These are phyloP conservation scores for Brachionus rotundiformis DNA, from an alignment of 1,140 invertebrate species.

Conservation along the genomic window DNA sequence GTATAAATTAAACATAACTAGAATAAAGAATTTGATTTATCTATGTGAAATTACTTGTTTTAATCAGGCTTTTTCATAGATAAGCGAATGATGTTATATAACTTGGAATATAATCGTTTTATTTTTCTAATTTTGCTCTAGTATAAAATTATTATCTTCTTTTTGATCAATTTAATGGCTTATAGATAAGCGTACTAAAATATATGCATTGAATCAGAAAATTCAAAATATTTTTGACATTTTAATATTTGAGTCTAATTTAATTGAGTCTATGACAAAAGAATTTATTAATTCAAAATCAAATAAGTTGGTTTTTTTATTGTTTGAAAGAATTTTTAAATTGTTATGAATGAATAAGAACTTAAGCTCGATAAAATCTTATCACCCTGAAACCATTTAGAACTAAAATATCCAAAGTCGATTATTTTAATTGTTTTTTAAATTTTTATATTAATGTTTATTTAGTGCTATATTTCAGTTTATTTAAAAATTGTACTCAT, in stretches of 20 bases:
- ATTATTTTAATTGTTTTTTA: background rate
- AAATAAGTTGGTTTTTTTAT: background rate
- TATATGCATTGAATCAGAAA: background rate
- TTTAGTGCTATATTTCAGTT: background rate
- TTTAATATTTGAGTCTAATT: background rate
- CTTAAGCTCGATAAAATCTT: background rate
- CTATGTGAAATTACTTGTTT: background rate
- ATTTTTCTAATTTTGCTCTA: background rate
- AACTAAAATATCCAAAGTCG: background rate
- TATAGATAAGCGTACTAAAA: background rate
- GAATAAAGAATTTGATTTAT: constrained; percentile 12
- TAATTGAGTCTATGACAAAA: background rate
- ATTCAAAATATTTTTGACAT: background rate
- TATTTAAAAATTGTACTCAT: background rate
- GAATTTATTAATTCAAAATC: background rate
- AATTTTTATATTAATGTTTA: background rate
- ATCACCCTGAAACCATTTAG: background rate
- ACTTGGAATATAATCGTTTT: background rate
- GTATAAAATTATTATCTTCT: background rate
- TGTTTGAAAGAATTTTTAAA: background rate
- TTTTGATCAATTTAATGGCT: background rate
- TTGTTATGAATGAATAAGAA: too few species aligned
- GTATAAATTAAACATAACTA: background rate
- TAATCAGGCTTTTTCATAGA: background rate
- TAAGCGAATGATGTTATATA: background rate